Evolutionary conservation across 2,113 vertebrate species (phyloP), one percentile per base, ranked within the genome.

Genomic region (Pycnonotus jocosus): DNA sequence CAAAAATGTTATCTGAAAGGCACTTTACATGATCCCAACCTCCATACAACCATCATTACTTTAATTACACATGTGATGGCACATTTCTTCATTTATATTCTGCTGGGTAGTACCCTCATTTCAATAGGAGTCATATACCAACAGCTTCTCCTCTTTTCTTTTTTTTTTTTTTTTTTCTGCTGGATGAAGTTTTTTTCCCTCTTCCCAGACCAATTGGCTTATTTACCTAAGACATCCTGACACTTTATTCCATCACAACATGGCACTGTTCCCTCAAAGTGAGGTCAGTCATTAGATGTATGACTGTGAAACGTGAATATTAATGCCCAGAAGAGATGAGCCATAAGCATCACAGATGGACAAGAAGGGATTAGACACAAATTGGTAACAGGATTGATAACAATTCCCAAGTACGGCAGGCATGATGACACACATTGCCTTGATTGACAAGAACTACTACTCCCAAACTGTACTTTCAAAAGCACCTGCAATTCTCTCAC

Each of bases 321-420:
- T 62, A 80, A 82, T 73, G 37, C 60, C 87, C 76, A 51, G 57
- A 94, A 90, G 76, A 96, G 42, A 93, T 81, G 76, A 86, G 81
- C 68, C 65, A 2, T 44, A n/a, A 74, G 88, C 76, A 86, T 48
- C 79, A 76, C 66, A 66, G 84, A 83, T 27, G 71, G 90, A 86
- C 72, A 72, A 80, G 62, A 87, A 79, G 42, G 42, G 76, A 68
- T 80, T 60, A 74, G 51, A 81, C 69, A 50, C 20, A 85, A 79
- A 81, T 15, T 40, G 78, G 66, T 94, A 78, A 58, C 35, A 70
- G 74, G 76, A 92, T 13, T 83, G 82, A 35, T 86, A 86, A 79
- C 80, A 86, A 66, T 23, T 86, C 80, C 66, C 71, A 71, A 66
- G 38, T 47, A 42, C 1, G 1, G 44, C 66, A 90, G 78, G 42